These are phyloP conservation scores for Sebastes itinus DNA, from an alignment of 2,797 vertebrate species.

Conservation along the genomic window DNA sequence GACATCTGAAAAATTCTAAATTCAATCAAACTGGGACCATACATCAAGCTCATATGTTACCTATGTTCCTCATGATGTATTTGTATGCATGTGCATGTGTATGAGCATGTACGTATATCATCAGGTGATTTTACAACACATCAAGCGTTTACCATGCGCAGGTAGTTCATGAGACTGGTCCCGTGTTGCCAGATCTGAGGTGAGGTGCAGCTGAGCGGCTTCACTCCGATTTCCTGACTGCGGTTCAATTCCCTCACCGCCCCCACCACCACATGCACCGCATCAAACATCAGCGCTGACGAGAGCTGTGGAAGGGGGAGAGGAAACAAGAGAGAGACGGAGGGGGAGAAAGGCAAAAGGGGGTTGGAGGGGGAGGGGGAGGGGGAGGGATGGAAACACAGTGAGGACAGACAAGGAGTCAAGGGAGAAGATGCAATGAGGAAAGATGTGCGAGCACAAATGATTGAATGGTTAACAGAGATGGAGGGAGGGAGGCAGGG, in stretches of 20 bases:
- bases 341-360: not conserved
- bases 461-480: constrained; percentile 55
- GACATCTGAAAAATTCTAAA: not conserved
- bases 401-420: constrained; percentile 7
- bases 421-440: constrained; percentile 34
- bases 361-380: fast-evolving
- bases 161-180: constrained; percentile 96
- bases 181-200: constrained; percentile 96
- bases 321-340: not conserved
- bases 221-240: constrained; percentile 92
- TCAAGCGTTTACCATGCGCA: constrained; percentile 87
- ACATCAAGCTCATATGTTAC: not conserved
- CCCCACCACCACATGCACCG: constrained; percentile 90
- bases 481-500: constrained; percentile 1
- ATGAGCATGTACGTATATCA: not conserved
- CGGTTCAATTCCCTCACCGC: constrained; percentile 91
- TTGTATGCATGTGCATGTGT: not conserved
- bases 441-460: constrained; percentile 9
- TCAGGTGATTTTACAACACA: constrained; percentile 1
- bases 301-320: constrained; percentile 82
- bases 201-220: constrained; percentile 90
- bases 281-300: constrained; percentile 91
- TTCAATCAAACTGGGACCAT: not conserved
- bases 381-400: not conserved
- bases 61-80: not conserved